Conservation (phyloP, 2,888 invertebrate species). For the Osmoderma eremita region DNA sequence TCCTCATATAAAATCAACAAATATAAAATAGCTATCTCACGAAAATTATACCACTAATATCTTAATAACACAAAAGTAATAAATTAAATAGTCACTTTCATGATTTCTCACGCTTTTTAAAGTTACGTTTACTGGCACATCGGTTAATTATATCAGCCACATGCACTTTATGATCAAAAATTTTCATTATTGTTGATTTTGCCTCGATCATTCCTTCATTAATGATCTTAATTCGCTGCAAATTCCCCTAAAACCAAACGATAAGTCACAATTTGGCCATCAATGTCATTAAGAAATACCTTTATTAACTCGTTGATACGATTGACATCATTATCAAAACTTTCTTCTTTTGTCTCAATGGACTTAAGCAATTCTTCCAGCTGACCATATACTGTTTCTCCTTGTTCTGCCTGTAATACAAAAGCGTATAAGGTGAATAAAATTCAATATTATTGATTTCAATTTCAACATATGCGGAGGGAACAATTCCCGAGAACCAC, state of each 20-base stretch:
- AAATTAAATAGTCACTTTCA: constrained; percentile 47
- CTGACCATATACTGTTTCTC: constrained; percentile 64
- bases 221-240: constrained; percentile 92
- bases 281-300: constrained; percentile 61
- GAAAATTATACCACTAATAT: neutral
- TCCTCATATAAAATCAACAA: constrained; percentile 37
- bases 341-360: constrained; percentile 61
- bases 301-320: constrained; percentile 71
- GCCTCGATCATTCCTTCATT: constrained; percentile 93
- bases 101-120: constrained; percentile 87
- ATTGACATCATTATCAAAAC: constrained; percentile 60
- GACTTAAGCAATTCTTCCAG: constrained; percentile 60
- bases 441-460: too few relatives aligned
- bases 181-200: constrained; percentile 85
- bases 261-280: constrained; percentile 5
- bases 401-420: constrained; percentile 65
- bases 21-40: constrained; percentile 27
- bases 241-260: constrained; percentile 79
- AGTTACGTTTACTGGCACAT: constrained; percentile 91
- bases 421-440: neutral
- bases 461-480: too few relatives aligned
- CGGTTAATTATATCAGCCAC: constrained; percentile 90
- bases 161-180: constrained; percentile 90
- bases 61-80: constrained; percentile 1
- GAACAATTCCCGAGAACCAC: too few relatives aligned